Evolutionary conservation across 2,888 invertebrate species (phyloP).

Genomic region (Nemotelus nigrinus): DNA sequence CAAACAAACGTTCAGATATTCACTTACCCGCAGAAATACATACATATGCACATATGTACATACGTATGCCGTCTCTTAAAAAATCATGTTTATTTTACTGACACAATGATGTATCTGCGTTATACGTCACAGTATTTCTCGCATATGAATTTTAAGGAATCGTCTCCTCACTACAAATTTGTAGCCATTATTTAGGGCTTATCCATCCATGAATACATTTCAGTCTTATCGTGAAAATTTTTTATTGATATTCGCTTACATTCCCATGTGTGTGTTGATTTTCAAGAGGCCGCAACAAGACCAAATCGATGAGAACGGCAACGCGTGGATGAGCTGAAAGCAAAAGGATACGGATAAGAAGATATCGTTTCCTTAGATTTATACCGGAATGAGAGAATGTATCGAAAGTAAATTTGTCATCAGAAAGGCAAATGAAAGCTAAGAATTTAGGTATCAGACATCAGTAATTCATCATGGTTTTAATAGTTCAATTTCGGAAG

Average conservation of each 20-base stretch:
- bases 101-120: neutral
- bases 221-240: conserved; percentile 11
- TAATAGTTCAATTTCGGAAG: conserved; percentile 1
- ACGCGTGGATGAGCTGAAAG: neutral
- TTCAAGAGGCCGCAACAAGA: neutral
- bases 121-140: neutral
- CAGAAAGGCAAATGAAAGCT: too few relatives aligned
- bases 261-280: too few relatives aligned
- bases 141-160: conserved; percentile 10
- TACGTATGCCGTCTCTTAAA: neutral
- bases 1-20: too few relatives aligned
- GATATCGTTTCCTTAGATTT: too few relatives aligned
- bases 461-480: neutral
- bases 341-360: too few relatives aligned
- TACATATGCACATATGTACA: neutral
- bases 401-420: neutral
- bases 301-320: neutral
- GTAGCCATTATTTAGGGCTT: neutral
- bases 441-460: too few relatives aligned
- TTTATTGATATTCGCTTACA: neutral
- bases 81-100: neutral
- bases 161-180: neutral
- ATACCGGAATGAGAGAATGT: neutral
- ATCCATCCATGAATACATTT: conserved; percentile 3
- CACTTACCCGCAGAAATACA: neutral